Evolutionary conservation across 2,888 invertebrate genomes (phyloP).

Genomic region (Noctua pronuba): DNA sequence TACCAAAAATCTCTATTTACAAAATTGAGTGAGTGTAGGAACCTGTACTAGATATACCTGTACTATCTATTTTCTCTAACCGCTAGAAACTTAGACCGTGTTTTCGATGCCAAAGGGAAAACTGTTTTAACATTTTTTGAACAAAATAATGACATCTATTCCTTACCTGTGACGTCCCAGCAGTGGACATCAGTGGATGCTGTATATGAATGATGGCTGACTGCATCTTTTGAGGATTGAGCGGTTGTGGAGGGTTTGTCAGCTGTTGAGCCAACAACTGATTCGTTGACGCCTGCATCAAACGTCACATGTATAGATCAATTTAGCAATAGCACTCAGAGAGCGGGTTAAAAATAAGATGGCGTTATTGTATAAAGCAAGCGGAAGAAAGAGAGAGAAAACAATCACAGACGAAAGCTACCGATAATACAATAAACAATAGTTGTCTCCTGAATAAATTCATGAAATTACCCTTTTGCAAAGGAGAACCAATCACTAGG

Average conservation of each 20-base stretch:
- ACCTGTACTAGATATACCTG: neutral
- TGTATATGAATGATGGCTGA: constrained; percentile 89
- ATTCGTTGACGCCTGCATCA: constrained; percentile 85
- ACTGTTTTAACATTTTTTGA: neutral
- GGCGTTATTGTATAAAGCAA: constrained; percentile 18
- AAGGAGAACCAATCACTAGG: neutral
- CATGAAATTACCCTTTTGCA: neutral
- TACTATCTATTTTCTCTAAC: neutral
- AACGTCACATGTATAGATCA: constrained; percentile 20
- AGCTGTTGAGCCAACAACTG: constrained; percentile 88
- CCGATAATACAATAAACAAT: neutral
- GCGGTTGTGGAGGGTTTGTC: constrained; percentile 88
- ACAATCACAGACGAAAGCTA: neutral
- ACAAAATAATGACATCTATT: neutral
- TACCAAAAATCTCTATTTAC: neutral
- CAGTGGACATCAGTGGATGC: constrained; percentile 86
- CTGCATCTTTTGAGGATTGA: constrained; percentile 89
- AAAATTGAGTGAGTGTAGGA: neutral
- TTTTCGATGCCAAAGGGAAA: neutral
- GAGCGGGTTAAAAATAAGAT: neutral
- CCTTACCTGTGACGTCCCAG: constrained; percentile 84
- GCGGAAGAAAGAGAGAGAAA: constrained; percentile 12
- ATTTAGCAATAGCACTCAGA: constrained; percentile 12
- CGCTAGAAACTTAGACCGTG: neutral
- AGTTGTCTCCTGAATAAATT: neutral